A percentile compares a stretch with the other conserved stretches of the same genome.
phyloP scores from a whole-genome alignment of 64 coral and sea anemone species.

The Actinia equina region DNA sequence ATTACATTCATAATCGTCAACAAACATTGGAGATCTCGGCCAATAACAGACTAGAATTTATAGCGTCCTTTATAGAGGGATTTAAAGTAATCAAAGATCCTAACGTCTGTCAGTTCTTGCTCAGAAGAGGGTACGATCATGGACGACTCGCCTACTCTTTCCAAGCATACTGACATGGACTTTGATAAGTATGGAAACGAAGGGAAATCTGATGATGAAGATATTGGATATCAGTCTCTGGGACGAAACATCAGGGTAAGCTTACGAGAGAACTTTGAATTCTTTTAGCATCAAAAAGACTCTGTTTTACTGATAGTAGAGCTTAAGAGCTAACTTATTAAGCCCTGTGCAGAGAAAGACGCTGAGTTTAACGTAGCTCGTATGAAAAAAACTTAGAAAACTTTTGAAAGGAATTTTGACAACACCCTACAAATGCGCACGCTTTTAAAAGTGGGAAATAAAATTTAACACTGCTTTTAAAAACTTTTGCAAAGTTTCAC shows the following conservation, averaged over 20 bases:
- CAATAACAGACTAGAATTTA: slow-evolving; percentile 18
- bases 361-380: not conserved
- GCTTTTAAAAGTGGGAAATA: no score
- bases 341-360: not conserved
- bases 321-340: not conserved
- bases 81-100: slow-evolving; percentile 3
- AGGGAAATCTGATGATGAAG: slow-evolving; percentile 38
- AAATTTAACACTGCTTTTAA: not conserved
- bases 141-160: slow-evolving; percentile 8
- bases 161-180: not conserved
- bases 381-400: not conserved
- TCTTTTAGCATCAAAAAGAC: not conserved
- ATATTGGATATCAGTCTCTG: slow-evolving; percentile 48
- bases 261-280: not conserved
- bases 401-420: not conserved
- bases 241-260: slow-evolving; percentile 57
- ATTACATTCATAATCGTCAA: slow-evolving; percentile 20
- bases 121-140: not conserved
- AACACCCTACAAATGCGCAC: not conserved
- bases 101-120: not conserved
- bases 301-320: not conserved
- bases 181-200: slow-evolving; percentile 1
- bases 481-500: not conserved
- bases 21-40: not conserved
- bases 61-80: slow-evolving; percentile 31